phyloP scores from a whole-genome alignment of 2,797 vertebrate species.

The Xyrichtys novacula region DNA sequence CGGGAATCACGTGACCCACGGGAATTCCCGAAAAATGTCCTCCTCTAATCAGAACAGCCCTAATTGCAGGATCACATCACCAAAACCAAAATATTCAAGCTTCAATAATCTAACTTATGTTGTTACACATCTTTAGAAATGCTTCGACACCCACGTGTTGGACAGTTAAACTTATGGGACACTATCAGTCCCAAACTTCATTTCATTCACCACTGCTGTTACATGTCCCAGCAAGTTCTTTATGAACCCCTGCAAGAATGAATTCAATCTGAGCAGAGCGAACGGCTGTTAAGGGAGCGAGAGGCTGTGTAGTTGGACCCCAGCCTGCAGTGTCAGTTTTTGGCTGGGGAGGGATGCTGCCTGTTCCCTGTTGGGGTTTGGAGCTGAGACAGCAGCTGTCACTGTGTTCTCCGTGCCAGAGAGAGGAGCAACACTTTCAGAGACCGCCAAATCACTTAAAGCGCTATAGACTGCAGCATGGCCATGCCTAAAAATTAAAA shows the following conservation, averaged over 20 bases:
- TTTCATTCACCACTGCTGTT: conserved; percentile 24
- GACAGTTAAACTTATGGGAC: background rate
- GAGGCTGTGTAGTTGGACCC: conserved; percentile 59
- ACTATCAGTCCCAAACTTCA: conserved; percentile 16
- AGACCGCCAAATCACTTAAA: conserved; percentile 61
- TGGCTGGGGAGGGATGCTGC: conserved; percentile 66
- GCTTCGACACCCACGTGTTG: conserved; percentile 4
- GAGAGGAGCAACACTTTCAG: conserved; percentile 55
- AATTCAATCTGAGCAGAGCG: conserved; percentile 49
- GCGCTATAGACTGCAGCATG: conserved; percentile 24
- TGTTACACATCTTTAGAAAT: background rate
- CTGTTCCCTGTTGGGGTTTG: conserved; percentile 71
- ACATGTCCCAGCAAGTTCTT: conserved; percentile 29
- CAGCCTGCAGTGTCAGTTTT: conserved; percentile 64
- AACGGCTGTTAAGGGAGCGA: conserved; percentile 65
- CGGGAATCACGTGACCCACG: too few species aligned
- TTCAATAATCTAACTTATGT: conserved; percentile 17
- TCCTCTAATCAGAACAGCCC: too few species aligned
- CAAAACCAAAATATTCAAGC: background rate
- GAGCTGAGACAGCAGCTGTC: conserved; percentile 79
- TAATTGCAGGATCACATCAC: too few species aligned
- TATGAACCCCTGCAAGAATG: conserved; percentile 20
- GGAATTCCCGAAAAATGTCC: too few species aligned
- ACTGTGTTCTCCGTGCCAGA: conserved; percentile 63
- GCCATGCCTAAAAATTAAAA: conserved; percentile 20